Evolutionary conservation across 1,140 invertebrate species (phyloP), one percentile per base, ranked within the genome.

Genomic region (Drosophila serrata): DNA sequence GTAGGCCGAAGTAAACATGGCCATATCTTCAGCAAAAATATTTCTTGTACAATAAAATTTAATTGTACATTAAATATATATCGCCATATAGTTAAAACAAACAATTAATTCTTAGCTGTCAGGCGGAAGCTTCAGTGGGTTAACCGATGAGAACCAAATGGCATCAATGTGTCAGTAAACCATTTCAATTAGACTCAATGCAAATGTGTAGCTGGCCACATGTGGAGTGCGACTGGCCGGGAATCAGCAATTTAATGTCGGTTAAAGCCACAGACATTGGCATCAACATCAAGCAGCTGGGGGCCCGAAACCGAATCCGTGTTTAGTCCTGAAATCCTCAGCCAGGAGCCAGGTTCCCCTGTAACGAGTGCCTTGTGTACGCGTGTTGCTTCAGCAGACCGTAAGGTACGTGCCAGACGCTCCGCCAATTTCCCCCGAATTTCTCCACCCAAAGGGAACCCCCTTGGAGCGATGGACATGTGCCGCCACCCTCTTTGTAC

Each of bases 311-410:
- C 49, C 17, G 19, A 53, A 35, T 22, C 49, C 49, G 4, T 15
- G 19, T 35, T 17, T 12, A 13, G n/a, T 27, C 48, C n/a, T 24
- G 22, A 13, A 46, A 15, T 22, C 45, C 13, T 22, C 22, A 15
- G 24, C 22, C 22, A 22, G 43, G 11, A 58, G 42, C 15, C 39
- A 40, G 43, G 65, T 56, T 22, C 35, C 61, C 27, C 37, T 48
- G 37, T 60, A 68, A 61, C 73, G 49, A 77, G 78, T 65, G 55
- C 77, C 76, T 74, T 79, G 60, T 74, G 60, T 67, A 57, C 78
- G 57, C 62, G 59, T 76, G 76, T 65, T 81, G 81, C 49, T 81
- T 53, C 78, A 86, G 58, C 74, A 86, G 82, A 85, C 81, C 74
- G 82, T 67, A 69, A 70, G 68, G 45, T 85, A 85, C 81, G 81